These are phyloP conservation scores for Thamnophis elegans DNA, from an alignment of 2,797 vertebrate genomes.

Conservation along the genomic window DNA sequence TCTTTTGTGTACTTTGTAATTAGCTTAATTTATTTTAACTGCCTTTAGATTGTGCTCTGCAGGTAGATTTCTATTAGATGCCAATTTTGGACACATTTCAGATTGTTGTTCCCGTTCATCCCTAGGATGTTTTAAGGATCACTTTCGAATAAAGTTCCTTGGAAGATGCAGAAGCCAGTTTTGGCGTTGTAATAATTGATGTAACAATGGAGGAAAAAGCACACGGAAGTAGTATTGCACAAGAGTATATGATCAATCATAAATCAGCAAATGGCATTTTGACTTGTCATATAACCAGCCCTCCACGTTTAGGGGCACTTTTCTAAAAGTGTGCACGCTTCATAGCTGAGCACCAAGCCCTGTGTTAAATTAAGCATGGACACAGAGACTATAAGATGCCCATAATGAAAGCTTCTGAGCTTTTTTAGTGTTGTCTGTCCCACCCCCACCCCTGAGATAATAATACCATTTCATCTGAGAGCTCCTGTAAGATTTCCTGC, in stretches of 20 bases:
- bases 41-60: background rate
- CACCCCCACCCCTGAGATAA: accelerated
- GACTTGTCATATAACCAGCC: background rate
- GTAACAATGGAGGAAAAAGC: background rate
- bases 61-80: background rate
- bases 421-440: background rate
- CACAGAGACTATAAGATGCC: background rate
- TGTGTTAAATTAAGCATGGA: background rate
- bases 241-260: background rate
- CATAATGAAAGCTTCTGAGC: background rate
- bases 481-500: background rate
- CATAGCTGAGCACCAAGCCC: background rate
- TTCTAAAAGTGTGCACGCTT: background rate
- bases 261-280: background rate
- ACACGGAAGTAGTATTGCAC: background rate
- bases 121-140: background rate
- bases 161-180: background rate
- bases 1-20: background rate
- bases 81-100: background rate
- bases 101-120: too few species aligned
- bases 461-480: background rate
- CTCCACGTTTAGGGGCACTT: background rate
- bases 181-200: background rate
- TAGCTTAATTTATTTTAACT: background rate
- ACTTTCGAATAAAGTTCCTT: background rate